phyloP scores from a whole-genome alignment of 2,113 vertebrate genomes.

The Bubo blakistoni region DNA sequence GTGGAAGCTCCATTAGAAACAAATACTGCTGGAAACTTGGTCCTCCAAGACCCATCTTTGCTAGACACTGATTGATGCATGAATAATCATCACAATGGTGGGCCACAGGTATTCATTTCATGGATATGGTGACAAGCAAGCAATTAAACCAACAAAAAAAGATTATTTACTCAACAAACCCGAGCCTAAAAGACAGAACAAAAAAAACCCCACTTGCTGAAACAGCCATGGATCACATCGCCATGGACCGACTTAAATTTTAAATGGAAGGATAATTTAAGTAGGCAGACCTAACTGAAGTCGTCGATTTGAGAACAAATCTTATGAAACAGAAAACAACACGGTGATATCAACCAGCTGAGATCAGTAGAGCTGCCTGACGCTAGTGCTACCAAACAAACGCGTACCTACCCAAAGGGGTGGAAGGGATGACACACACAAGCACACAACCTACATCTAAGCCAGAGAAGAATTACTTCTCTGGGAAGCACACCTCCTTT shows the following conservation, averaged over 20 bases:
- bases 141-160: neutral
- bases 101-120: neutral
- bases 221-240: neutral
- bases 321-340: neutral
- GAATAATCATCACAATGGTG: neutral
- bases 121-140: neutral
- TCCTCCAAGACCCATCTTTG: neutral
- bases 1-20: neutral
- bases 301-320: neutral
- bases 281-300: neutral
- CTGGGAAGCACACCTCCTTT: neutral
- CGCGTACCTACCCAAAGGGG: fast-evolving
- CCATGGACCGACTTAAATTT: neutral
- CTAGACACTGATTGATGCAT: neutral
- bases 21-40: neutral
- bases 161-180: neutral
- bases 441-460: fast-evolving
- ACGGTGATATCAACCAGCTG: neutral
- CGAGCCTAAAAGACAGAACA: neutral
- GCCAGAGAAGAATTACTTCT: neutral
- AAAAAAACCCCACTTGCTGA: neutral
- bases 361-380: neutral
- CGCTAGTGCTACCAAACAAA: neutral
- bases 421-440: neutral
- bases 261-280: neutral